Base-by-base conservation (phyloP, 2,888 invertebrate species). In the Melanchra persicariae region DNA sequence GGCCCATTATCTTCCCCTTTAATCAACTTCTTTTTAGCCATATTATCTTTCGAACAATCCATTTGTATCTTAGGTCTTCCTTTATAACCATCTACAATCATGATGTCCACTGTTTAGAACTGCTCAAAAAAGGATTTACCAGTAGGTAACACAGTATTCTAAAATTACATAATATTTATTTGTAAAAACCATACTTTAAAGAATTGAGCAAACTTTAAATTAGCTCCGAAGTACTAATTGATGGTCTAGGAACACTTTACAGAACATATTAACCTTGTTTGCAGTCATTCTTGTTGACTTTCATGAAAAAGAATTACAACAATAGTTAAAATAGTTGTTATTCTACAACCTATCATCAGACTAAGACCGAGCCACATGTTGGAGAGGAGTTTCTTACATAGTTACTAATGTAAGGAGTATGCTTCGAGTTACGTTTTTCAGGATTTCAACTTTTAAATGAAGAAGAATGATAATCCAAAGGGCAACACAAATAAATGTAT, bases 151-250 rank as follows among this genome's bases (percentile, higher is more conserved):
- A 34, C n/a, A n/a, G n/a, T 30, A 34, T 55, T 34, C 55, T 30
- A 12, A 34, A 55, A 12, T 12, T 12, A 43, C 26, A 12, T 19
- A 19, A 49, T 71, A 57, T 30, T 71, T 24, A 40, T 58, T 15
- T 17, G 17, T n/a, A 43, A 58, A 49, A 71, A 19, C 3, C 7
- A 19, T 47, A 19, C 24, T 22, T 24, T 40, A 19, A 47, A 37
- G 9, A 17, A 70, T 17, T 70, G 22, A 71, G 10, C 10, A 47
- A 70, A 70, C 10, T 26, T 43, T 9, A 17, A 70, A 72, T 70
- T 70, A 43, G 30, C 30, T 71, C 19, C 7, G 1, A 40, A 30
- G 30, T n/a, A 34, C 40, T 49, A 69, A 71, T 55, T 47, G 26
- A 55, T 15, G 10, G 34, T 19, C 2, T 26, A 45, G 26, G n/a